Percentiles rank a stretch among this genome's conserved stretches.
Conservation (phyloP, 2,113 vertebrate species). For the Tupaia chinensis region DNA sequence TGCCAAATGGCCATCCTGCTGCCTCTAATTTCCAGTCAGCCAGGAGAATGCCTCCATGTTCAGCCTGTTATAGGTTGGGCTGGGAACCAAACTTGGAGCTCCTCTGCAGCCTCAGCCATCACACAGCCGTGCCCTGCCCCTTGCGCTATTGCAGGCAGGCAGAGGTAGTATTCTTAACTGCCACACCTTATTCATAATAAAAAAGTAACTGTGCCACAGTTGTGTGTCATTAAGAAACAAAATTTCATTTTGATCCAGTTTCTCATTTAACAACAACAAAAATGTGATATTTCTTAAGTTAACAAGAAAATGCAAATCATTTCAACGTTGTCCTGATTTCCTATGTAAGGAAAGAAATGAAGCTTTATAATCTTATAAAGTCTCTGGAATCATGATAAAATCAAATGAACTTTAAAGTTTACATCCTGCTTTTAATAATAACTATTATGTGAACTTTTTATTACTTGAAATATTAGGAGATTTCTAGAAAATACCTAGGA, state of each 20-base stretch:
- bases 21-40: too few relatives aligned
- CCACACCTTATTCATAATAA: not conserved
- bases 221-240: not conserved
- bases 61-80: too few relatives aligned
- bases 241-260: not conserved
- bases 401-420: not conserved
- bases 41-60: too few relatives aligned
- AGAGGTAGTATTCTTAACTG: not conserved
- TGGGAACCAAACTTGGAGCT: too few relatives aligned
- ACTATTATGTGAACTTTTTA: constrained; percentile 41
- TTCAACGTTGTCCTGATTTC: not conserved
- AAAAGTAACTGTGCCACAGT: not conserved
- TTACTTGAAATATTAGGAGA: not conserved
- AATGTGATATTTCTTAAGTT: not conserved
- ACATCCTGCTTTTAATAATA: constrained; percentile 18
- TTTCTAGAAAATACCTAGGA: not conserved
- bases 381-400: constrained; percentile 6
- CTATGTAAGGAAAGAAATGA: not conserved
- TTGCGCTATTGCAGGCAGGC: too few relatives aligned
- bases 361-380: constrained; percentile 3
- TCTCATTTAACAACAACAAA: not conserved
- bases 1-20: too few relatives aligned
- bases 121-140: too few relatives aligned
- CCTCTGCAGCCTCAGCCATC: too few relatives aligned
- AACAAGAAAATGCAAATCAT: not conserved